Percentiles rank a stretch among this genome's conserved stretches.
Evolutionary conservation across 92 coral and sea anemone genomes (phyloP).

Genomic region (Parazoanthus swiftii): DNA sequence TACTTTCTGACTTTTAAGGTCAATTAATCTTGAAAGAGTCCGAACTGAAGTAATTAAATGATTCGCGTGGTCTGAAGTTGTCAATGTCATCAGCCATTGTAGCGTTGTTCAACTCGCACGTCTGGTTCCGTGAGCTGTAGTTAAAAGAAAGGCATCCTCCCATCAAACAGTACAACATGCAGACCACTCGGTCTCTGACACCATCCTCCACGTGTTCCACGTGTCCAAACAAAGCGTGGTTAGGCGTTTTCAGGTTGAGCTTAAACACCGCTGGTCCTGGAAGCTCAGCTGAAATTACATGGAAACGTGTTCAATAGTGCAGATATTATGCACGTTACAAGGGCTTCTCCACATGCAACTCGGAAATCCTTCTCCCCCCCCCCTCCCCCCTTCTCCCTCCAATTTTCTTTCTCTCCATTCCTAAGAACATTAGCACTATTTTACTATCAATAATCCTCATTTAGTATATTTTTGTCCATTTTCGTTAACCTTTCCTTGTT

Average conservation of each 20-base stretch:
- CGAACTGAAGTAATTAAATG: background rate
- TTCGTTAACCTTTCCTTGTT: no score
- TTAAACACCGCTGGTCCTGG: background rate
- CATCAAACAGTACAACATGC: slow-evolving; percentile 5
- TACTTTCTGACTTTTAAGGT: no score
- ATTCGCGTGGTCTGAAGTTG: background rate
- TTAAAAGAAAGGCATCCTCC: background rate
- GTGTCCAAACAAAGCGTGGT: background rate
- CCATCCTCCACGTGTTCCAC: background rate
- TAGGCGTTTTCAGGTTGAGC: background rate
- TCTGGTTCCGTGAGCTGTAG: background rate
- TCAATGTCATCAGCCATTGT: background rate
- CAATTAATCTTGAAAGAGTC: background rate
- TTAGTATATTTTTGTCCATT: no score
- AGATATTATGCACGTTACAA: background rate
- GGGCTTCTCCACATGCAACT: no score
- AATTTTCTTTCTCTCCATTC: no score
- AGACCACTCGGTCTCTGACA: background rate
- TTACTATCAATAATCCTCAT: no score
- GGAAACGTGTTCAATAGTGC: background rate
- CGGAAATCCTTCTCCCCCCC: no score
- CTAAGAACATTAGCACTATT: no score
- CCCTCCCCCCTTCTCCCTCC: no score
- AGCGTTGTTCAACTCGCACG: slow-evolving; percentile 12
- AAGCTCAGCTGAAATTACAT: background rate